A percentile compares a stretch with the other conserved stretches of the same genome.
phyloP scores from a whole-genome alignment of 2,888 invertebrate species.

The Cabera pusaria region DNA sequence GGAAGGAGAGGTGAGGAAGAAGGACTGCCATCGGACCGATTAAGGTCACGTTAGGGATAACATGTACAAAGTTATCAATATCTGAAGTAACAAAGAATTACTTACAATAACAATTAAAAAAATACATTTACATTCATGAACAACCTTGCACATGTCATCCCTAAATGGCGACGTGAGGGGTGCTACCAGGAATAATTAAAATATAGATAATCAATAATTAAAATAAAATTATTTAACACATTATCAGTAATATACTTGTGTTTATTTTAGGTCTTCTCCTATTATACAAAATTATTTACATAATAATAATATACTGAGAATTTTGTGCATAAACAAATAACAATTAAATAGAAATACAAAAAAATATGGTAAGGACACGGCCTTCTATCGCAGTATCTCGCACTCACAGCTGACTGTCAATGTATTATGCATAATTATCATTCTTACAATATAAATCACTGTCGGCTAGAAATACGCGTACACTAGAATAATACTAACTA shows the following conservation, averaged over 20 bases:
- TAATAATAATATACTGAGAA: slow-evolving; percentile 82
- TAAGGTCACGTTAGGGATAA: slow-evolving; percentile 61
- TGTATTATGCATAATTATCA: slow-evolving; percentile 80
- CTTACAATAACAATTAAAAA: slow-evolving; percentile 7
- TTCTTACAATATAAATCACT: slow-evolving; percentile 81
- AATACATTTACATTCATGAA: slow-evolving; percentile 21
- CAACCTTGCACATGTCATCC: slow-evolving; percentile 77
- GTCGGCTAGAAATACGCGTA: slow-evolving; percentile 81
- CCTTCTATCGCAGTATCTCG: slow-evolving; percentile 76
- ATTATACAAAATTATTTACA: slow-evolving; percentile 84
- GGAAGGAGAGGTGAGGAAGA: slow-evolving; percentile 51
- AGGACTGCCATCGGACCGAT: slow-evolving; percentile 65
- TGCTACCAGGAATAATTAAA: slow-evolving; percentile 85
- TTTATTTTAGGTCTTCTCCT: slow-evolving; percentile 83
- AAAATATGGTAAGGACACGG: slow-evolving; percentile 76
- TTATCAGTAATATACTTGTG: slow-evolving; percentile 83
- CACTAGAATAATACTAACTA: slow-evolving; percentile 81
- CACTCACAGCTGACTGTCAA: slow-evolving; percentile 78
- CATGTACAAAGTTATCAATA: slow-evolving; percentile 61
- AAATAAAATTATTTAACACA: slow-evolving; percentile 80
- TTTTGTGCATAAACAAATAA: slow-evolving; percentile 84
- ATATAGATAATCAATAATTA: slow-evolving; percentile 40
- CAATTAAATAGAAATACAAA: slow-evolving; percentile 84
- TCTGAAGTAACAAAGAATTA: slow-evolving; percentile 1
- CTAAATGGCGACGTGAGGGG: slow-evolving; percentile 82